These are phyloP conservation scores for Galerucella nymphaeae DNA, from an alignment of 2,888 invertebrate species.

Conservation along the genomic window DNA sequence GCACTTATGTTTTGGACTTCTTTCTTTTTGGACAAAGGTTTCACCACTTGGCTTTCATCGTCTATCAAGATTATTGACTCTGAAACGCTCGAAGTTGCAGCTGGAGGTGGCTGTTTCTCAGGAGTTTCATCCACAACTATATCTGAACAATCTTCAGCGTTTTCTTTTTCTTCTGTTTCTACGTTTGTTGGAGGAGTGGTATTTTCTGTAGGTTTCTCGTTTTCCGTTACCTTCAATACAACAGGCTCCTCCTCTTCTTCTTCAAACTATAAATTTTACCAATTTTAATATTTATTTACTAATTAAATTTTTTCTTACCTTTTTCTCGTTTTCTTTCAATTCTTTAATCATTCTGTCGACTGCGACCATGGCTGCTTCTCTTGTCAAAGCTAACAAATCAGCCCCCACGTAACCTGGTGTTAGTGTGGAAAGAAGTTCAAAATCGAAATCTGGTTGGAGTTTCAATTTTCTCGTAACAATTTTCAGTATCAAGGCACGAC, in stretches of 20 bases:
- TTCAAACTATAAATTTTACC: constrained; percentile 7
- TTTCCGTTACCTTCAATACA: background rate
- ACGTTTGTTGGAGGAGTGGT: constrained; percentile 12
- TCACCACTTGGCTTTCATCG: constrained; percentile 14
- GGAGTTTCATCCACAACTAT: constrained; percentile 15
- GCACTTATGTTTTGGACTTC: constrained; percentile 44
- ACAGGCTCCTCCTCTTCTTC: constrained; percentile 39
- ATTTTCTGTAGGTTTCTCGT: background rate
- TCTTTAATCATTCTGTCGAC: constrained; percentile 69
- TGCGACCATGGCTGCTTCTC: constrained; percentile 90
- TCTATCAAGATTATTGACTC: constrained; percentile 18
- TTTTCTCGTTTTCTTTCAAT: constrained; percentile 31
- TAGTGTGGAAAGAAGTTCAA: constrained; percentile 78
- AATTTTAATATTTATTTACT: background rate
- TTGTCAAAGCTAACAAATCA: constrained; percentile 86
- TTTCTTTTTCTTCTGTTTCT: constrained; percentile 5
- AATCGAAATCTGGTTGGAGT: constrained; percentile 77
- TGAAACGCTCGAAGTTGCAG: background rate
- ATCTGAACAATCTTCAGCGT: constrained; percentile 15
- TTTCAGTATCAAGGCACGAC: constrained; percentile 82
- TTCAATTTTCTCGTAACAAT: constrained; percentile 78
- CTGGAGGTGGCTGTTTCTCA: constrained; percentile 6
- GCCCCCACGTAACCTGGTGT: constrained; percentile 98
- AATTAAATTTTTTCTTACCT: constrained; percentile 11
- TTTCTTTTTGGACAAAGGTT: constrained; percentile 19